Conservation (phyloP, 35 echinoderm and acorn worm species). For the Lytechinus variegatus region DNA sequence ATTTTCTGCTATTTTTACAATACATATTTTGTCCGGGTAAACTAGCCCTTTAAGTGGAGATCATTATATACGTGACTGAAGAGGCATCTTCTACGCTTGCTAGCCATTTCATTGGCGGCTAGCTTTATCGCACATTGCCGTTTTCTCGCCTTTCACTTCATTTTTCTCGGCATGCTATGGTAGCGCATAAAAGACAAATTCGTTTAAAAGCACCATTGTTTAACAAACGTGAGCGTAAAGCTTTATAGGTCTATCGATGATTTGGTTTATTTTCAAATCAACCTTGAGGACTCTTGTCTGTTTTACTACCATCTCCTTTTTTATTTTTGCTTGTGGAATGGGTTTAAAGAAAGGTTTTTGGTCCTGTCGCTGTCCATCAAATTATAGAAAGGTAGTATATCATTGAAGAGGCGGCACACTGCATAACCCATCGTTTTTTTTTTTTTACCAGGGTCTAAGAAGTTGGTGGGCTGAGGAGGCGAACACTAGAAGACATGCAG, state of each 20-base stretch:
- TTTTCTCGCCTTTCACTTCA: background rate
- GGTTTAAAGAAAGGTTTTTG: background rate
- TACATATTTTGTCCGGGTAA: too few species aligned
- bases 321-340: background rate
- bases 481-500: conserved; percentile 9
- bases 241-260: background rate
- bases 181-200: background rate
- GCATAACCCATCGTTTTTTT: background rate
- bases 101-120: background rate
- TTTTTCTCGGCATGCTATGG: background rate
- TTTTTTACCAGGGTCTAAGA: background rate
- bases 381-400: background rate
- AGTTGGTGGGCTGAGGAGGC: background rate
- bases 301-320: background rate
- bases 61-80: background rate
- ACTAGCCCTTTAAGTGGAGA: background rate
- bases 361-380: background rate
- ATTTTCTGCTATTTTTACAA: too few species aligned
- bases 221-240: background rate
- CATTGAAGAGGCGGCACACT: background rate
- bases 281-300: background rate
- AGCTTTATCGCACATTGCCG: background rate
- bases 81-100: background rate
- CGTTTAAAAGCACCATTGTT: background rate
- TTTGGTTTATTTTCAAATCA: background rate